Percentiles rank a stretch among this genome's conserved stretches.
phyloP scores from a whole-genome alignment of 37 sponge, comb jelly and placozoan species.

The Haliclona indistincta region DNA sequence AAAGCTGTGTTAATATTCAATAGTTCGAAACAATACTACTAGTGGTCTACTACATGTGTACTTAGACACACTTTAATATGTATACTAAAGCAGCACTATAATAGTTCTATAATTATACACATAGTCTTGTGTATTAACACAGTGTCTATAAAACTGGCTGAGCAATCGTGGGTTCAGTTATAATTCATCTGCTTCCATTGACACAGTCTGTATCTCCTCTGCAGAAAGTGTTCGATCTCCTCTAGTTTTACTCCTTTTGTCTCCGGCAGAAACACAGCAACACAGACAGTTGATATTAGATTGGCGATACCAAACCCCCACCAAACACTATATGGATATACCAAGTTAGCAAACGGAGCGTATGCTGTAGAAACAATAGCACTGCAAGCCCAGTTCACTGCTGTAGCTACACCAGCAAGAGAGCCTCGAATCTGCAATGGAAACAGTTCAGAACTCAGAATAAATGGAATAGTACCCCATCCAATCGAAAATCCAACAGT shows the following conservation, averaged over 20 bases:
- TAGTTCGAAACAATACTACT: too few species aligned
- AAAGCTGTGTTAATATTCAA: too few species aligned
- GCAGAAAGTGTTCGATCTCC: constrained; percentile 74
- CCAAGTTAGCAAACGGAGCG: neutral
- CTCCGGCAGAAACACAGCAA: constrained; percentile 83
- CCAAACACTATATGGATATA: constrained; percentile 29
- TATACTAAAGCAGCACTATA: too few species aligned
- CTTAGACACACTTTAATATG: too few species aligned
- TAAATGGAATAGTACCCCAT: constrained; percentile 86
- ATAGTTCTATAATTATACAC: too few species aligned
- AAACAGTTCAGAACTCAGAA: constrained; percentile 77
- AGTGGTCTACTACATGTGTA: too few species aligned
- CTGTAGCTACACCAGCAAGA: constrained; percentile 56
- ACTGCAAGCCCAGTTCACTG: constrained; percentile 68
- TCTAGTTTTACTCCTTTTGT: constrained; percentile 83
- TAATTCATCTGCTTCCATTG: neutral
- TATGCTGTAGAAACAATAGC: constrained; percentile 53
- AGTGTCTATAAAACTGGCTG: too few species aligned
- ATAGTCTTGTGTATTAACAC: too few species aligned
- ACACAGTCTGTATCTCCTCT: neutral
- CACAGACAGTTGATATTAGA: constrained; percentile 53
- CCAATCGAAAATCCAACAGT: constrained; percentile 71
- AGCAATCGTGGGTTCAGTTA: too few species aligned
- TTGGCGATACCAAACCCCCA: constrained; percentile 62
- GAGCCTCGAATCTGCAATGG: constrained; percentile 64